Evolutionary conservation across 1,140 invertebrate species (phyloP), one percentile per base, ranked within the genome.

Genomic region (Ceratina australensis): DNA sequence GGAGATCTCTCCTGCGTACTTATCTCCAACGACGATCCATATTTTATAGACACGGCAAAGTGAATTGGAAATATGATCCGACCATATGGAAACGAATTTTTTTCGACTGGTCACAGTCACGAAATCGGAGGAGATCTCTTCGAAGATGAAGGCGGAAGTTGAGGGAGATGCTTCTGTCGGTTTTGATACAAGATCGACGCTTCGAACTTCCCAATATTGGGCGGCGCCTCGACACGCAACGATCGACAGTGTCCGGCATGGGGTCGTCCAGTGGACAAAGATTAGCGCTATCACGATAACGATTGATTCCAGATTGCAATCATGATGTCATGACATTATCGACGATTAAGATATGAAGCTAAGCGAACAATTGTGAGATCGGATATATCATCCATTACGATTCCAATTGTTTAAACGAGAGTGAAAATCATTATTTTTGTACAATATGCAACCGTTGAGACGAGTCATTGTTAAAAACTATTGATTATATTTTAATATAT

Each of bases 1-100:
- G 68, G 77, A 10, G 89, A 90, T 72, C 69, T 88, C 18, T 88
- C 86, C 22, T 88, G 87, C 60, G 84, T 89, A 8, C 83, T 89
- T 0, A 80, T 90, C 0, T 77, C 80, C 50, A 72, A 72, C n/a
- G 78, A 81, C 13, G 64, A 87, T 54, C 79, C 84, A 26, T 87
- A 76, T 66, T 88, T 85, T 54, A 66, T 82, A 1, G 87, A 89
- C 59, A 60, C 84, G 20, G 87, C 88, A 0, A 86, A 89, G 72
- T 90, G 88, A 90, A 73, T 28, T 42, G 59, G 0, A 1, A 22
- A 10, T 4, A 42, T 3, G 0, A 28, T 57, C 12, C 7, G 12
- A 20, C 2, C 26, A 50, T n/a, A 42, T 22, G 12, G 52, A 33
- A 50, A 78, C 22, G 59, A 64, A 64, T 63, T 22, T 49, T 28